phyloP scores from a whole-genome alignment of 2,113 vertebrate genomes.

The Corythornis madagascariensis region DNA sequence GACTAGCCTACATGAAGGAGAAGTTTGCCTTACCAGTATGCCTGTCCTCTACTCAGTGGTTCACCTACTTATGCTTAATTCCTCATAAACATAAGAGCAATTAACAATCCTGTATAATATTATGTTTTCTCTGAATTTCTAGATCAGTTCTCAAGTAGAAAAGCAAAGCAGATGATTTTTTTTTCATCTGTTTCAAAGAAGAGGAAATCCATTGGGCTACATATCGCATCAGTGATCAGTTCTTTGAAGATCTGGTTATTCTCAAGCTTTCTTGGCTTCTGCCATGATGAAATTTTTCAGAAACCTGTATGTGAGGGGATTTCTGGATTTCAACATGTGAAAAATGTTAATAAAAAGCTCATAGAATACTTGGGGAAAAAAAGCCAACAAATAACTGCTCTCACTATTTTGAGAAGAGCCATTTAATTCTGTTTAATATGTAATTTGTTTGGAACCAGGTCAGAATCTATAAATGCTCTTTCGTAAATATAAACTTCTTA shows the following conservation, averaged over 20 bases:
- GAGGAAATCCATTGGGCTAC: not conserved
- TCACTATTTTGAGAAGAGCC: fast-evolving
- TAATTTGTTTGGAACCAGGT: not conserved
- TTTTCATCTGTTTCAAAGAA: not conserved
- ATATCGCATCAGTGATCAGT: not conserved
- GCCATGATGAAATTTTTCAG: not conserved
- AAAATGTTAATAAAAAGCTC: not conserved
- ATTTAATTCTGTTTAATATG: not conserved
- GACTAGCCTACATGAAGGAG: not conserved
- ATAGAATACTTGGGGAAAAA: not conserved
- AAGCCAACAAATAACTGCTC: not conserved
- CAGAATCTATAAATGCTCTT: not conserved
- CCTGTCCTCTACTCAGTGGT: not conserved
- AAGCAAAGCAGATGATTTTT: not conserved
- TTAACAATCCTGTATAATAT: not conserved
- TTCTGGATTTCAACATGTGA: not conserved
- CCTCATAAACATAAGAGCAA: not conserved
- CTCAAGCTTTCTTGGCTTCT: not conserved
- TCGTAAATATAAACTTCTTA: not conserved
- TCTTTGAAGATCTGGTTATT: not conserved
- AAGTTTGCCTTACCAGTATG: not conserved
- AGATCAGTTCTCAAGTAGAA: not conserved
- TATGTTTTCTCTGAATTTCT: not conserved
- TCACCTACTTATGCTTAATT: not conserved
- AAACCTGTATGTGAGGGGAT: not conserved